A percentile compares a stretch with the other conserved stretches of the same genome.
phyloP scores from a whole-genome alignment of 37 sponge, comb jelly and placozoan species.

The Eunapius fragilis region DNA sequence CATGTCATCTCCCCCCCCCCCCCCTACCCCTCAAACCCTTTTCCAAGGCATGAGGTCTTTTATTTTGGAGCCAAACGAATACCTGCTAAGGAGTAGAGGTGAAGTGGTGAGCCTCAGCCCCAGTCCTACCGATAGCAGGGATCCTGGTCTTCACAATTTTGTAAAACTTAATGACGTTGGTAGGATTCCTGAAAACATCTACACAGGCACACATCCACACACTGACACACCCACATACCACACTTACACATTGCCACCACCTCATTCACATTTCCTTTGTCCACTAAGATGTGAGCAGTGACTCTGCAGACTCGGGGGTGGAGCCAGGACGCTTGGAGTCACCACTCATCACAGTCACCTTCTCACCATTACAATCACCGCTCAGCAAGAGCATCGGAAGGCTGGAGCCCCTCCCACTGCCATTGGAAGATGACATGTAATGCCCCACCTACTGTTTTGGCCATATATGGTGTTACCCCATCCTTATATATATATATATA shows the following conservation, averaged over 20 bases:
- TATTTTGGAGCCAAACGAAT: not conserved
- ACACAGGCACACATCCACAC: not conserved
- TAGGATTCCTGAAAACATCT: not conserved
- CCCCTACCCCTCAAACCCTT: not conserved
- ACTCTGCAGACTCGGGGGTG: slow-evolving; percentile 62
- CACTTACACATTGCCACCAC: not conserved
- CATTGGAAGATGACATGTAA: slow-evolving; percentile 41
- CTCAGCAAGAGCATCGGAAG: slow-evolving; percentile 7
- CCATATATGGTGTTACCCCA: not conserved
- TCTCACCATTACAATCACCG: slow-evolving; percentile 9
- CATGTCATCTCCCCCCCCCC: too few relatives aligned
- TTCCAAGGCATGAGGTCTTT: not conserved
- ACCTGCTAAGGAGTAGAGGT: not conserved
- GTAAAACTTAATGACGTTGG: not conserved
- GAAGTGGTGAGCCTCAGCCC: not conserved
- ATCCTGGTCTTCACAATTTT: not conserved
- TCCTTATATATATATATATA: too few relatives aligned
- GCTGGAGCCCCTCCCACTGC: slow-evolving; percentile 55
- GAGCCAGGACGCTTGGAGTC: slow-evolving; percentile 65
- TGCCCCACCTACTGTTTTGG: not conserved
- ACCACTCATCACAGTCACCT: slow-evolving; percentile 27
- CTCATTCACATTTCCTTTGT: not conserved
- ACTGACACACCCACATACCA: not conserved
- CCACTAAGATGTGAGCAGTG: slow-evolving; percentile 19
- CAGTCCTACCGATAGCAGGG: not conserved